Conservation (phyloP, 2,888 invertebrate species). For the Scrobipalpa atriplicella region DNA sequence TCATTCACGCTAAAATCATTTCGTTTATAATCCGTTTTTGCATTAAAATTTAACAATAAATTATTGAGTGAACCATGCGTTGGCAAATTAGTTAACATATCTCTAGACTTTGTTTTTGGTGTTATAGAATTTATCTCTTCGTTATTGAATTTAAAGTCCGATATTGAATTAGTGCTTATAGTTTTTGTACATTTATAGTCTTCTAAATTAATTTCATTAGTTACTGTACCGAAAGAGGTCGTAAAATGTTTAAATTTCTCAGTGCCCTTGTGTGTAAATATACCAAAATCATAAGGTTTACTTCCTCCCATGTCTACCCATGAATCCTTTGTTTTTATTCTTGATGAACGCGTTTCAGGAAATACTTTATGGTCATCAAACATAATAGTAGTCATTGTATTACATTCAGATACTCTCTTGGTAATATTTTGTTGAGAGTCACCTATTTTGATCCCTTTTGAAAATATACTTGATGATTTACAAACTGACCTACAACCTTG, state of each 20-base stretch:
- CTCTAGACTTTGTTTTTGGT: not conserved
- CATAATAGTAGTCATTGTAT: not conserved
- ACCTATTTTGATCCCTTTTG: slow-evolving; percentile 22
- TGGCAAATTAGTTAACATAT: not conserved
- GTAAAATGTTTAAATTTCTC: not conserved
- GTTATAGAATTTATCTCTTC: not conserved
- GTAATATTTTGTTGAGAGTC: slow-evolving; percentile 21
- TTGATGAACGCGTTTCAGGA: not conserved
- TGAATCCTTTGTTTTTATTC: slow-evolving; percentile 16
- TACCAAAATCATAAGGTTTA: slow-evolving; percentile 1
- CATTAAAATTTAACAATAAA: slow-evolving; percentile 6
- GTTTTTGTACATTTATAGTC: not conserved
- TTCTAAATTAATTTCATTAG: not conserved
- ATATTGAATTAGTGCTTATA: not conserved
- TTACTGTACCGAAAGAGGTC: not conserved
- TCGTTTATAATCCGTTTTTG: not conserved
- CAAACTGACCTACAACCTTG: slow-evolving; percentile 26
- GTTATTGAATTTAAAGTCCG: not conserved
- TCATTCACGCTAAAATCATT: not conserved
- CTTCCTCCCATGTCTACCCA: slow-evolving; percentile 1
- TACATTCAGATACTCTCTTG: slow-evolving; percentile 12
- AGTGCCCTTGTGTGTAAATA: not conserved
- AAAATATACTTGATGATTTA: slow-evolving; percentile 1
- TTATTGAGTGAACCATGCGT: slow-evolving; percentile 16
- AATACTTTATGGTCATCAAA: not conserved